Conservation (phyloP, 2,113 vertebrate genomes). For the Rhadina sibilatrix region DNA sequence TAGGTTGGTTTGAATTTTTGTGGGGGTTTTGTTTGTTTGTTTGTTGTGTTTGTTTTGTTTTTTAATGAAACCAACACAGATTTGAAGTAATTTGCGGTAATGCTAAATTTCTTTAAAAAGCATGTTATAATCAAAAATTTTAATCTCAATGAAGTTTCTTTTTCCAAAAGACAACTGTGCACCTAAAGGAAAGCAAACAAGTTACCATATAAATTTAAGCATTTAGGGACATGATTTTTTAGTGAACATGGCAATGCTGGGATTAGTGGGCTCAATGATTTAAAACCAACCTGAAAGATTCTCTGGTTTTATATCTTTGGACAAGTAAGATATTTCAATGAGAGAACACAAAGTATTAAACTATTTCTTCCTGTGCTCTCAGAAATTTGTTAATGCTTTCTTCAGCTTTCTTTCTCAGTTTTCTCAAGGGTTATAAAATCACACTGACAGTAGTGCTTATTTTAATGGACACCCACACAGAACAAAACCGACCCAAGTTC, state of each 20-base stretch:
- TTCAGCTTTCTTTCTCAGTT: background rate
- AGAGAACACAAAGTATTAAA: rapidly evolving
- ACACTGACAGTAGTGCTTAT: background rate
- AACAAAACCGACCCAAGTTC: background rate
- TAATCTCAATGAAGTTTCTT: background rate
- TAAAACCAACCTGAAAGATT: background rate
- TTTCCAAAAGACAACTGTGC: background rate
- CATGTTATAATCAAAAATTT: background rate
- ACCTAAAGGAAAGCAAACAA: background rate
- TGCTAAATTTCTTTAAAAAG: background rate
- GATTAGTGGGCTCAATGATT: background rate
- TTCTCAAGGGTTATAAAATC: background rate
- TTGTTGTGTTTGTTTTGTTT: background rate
- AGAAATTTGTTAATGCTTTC: background rate
- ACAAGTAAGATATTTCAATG: background rate
- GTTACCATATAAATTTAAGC: background rate
- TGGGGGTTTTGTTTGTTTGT: background rate
- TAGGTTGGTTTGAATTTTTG: rapidly evolving
- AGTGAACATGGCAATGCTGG: background rate
- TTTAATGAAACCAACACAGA: background rate
- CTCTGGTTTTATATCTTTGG: background rate
- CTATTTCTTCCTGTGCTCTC: background rate
- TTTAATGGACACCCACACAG: background rate
- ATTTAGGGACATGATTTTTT: background rate
- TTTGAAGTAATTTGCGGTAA: background rate